phyloP scores from a whole-genome alignment of 2,113 vertebrate species.

The Acrocephalus arundinaceus region DNA sequence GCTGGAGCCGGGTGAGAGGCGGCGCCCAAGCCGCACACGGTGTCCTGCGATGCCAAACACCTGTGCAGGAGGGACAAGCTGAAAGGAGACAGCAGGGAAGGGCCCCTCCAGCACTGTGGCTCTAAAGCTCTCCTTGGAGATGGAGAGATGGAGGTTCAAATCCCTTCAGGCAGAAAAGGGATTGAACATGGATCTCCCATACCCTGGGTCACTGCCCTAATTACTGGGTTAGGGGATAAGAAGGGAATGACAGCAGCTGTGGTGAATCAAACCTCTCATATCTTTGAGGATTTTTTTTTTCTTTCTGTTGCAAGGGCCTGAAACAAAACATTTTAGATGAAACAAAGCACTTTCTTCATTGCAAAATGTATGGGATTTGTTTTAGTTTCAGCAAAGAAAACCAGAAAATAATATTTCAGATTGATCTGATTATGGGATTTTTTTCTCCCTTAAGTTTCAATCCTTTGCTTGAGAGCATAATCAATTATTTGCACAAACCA shows the following conservation, averaged over 20 bases:
- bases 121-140: not conserved
- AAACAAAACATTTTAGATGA: not conserved
- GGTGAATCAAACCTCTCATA: constrained; percentile 21
- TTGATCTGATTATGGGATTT: not conserved
- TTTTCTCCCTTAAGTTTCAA: not conserved
- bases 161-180: constrained; percentile 35
- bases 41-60: fast-evolving
- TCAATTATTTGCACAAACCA: not conserved
- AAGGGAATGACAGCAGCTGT: constrained; percentile 64
- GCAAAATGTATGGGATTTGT: not conserved
- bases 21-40: fast-evolving
- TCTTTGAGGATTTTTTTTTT: not conserved
- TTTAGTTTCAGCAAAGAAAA: not conserved
- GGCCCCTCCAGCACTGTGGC: not conserved
- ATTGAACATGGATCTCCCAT: constrained; percentile 52
- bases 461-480: not conserved
- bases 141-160: constrained; percentile 22
- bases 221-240: constrained; percentile 55
- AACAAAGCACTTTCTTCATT: not conserved
- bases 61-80: not conserved
- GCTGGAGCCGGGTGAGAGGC: not conserved
- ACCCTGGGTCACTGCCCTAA: constrained; percentile 63
- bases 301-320: not conserved
- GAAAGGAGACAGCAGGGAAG: not conserved
- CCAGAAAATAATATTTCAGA: not conserved